phyloP scores from a whole-genome alignment of 2,113 vertebrate species.

The Myotis yumanensis region DNA sequence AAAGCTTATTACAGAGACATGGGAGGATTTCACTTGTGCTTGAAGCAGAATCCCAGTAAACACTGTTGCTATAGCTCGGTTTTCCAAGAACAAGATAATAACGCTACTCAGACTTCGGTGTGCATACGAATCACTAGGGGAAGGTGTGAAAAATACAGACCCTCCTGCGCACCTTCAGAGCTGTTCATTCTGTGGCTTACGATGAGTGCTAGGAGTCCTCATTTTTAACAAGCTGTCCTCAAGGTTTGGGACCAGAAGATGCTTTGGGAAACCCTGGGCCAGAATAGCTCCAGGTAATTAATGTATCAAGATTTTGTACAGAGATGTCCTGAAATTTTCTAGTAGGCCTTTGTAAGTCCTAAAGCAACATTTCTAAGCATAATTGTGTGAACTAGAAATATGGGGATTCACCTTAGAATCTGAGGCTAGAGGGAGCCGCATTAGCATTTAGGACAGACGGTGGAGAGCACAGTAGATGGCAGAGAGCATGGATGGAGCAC shows the following conservation, averaged over 20 bases:
- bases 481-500: not conserved
- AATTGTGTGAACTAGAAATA: not conserved
- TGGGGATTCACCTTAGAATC: not conserved
- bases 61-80: not conserved
- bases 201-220: not conserved
- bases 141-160: not conserved
- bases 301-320: not conserved
- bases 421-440: not conserved
- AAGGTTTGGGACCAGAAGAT: not conserved
- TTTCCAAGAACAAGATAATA: slow-evolving; percentile 5
- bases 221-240: not conserved
- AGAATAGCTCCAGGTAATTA: not conserved
- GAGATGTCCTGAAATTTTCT: not conserved
- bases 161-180: not conserved
- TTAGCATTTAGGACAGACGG: not conserved
- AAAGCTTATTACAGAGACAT: not conserved
- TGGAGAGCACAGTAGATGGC: not conserved
- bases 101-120: not conserved
- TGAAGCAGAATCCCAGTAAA: slow-evolving; percentile 10
- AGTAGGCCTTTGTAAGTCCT: not conserved
- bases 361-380: not conserved
- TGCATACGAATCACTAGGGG: not conserved
- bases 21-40: not conserved
- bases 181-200: not conserved
- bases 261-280: not conserved